A percentile compares a stretch with the other conserved stretches of the same genome.
phyloP scores from a whole-genome alignment of 2,113 vertebrate genomes.

The Patagioenas fasciata region DNA sequence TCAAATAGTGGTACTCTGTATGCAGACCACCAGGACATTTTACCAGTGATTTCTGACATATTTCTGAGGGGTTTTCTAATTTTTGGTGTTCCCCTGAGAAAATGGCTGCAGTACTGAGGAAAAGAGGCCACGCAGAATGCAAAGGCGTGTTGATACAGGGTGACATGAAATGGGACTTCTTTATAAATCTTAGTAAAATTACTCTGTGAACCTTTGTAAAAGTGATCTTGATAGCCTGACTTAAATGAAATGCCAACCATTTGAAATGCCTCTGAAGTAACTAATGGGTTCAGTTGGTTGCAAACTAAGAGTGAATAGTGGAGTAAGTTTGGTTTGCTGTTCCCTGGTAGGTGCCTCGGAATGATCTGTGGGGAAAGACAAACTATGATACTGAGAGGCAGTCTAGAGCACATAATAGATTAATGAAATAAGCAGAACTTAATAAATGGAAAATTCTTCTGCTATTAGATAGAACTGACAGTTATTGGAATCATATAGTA shows the following conservation, averaged over 20 bases:
- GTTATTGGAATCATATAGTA: conserved; percentile 29
- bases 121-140: background rate
- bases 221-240: background rate
- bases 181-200: background rate
- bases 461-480: conserved; percentile 10
- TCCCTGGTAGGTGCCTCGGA: background rate
- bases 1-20: background rate
- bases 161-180: background rate
- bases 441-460: conserved; percentile 8
- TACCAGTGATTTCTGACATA: background rate
- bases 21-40: background rate
- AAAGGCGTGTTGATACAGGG: background rate
- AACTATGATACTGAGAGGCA: background rate
- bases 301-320: background rate
- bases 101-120: background rate
- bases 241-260: background rate
- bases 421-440: conserved; percentile 50
- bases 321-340: background rate
- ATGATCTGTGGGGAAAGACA: background rate
- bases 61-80: background rate
- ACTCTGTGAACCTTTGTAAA: background rate
- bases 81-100: background rate
- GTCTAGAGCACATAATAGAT: background rate
- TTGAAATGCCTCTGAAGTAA: background rate
- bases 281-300: background rate